Conservation (phyloP, 1,140 invertebrate genomes). For the Melitaea cinxia region DNA sequence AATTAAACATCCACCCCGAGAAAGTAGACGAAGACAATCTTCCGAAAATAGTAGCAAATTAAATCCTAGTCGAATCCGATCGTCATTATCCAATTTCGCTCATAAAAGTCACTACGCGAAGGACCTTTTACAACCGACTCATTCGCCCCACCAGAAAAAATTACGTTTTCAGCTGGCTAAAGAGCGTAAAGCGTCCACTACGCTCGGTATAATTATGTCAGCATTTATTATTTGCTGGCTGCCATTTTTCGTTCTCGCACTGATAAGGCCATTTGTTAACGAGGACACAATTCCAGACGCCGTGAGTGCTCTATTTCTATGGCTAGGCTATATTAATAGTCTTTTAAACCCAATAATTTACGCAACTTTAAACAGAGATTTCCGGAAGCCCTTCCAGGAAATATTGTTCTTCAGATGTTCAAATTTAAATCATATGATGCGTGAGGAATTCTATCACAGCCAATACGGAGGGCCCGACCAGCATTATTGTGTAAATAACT, state of each 20-base stretch:
- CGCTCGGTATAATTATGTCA: constrained; percentile 98
- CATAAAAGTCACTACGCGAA: constrained; percentile 78
- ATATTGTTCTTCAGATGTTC: constrained; percentile 94
- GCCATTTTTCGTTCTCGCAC: constrained; percentile 96
- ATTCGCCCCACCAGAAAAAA: constrained; percentile 87
- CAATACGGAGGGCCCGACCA: constrained; percentile 91
- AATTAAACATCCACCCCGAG: constrained; percentile 56
- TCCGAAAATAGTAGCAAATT: constrained; percentile 68
- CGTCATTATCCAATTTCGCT: constrained; percentile 76
- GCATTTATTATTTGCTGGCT: constrained; percentile 98
- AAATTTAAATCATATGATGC: constrained; percentile 94
- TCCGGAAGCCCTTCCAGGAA: constrained; percentile 95
- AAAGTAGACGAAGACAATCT: constrained; percentile 57
- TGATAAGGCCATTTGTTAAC: constrained; percentile 91
- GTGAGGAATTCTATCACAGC: constrained; percentile 95
- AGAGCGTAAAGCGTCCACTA: constrained; percentile 97
- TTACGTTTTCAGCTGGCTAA: constrained; percentile 91
- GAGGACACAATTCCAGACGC: constrained; percentile 87
- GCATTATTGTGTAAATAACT: constrained; percentile 80
- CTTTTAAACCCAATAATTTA: constrained; percentile 97
- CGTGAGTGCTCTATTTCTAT: constrained; percentile 89
- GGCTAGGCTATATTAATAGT: constrained; percentile 97
- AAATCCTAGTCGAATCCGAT: constrained; percentile 72
- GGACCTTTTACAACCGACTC: constrained; percentile 71
- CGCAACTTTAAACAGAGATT: constrained; percentile 95